Evolutionary conservation across 2,888 invertebrate species (phyloP), one percentile per base, ranked within the genome.

Genomic region (Megamerina dolium): DNA sequence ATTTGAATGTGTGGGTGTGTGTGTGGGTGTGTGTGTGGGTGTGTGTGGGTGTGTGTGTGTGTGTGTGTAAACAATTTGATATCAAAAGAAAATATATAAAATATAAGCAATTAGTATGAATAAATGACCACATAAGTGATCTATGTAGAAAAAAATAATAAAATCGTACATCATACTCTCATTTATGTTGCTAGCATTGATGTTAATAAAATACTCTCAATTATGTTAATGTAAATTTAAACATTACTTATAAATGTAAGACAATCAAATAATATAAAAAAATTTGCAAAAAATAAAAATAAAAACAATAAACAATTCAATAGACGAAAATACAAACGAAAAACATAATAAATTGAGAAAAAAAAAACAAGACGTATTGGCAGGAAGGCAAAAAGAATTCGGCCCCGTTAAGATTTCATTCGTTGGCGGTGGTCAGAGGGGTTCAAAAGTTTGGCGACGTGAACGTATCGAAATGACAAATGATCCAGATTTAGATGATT

Each of bases 401-500:
- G 70, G 69, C 68, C 69, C 70, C 68, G 70, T 70, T 69, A 70
- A 70, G 67, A 68, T 70, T 66, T 70, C 70, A 65, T 66, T 70
- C 64, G 70, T 70, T 61, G 70, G 70, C 66, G 70, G 69, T 56
- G 68, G 70, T 60, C 69, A 63, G 55, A 64, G 64, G 58, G 70
- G 70, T 53, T 63, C 70, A 34, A 69, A 65, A 60, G 61, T 70
- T 67, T 70, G 70, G 70, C 66, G 70, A 57, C 68, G 69, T 53
- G 71, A 70, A 64, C 65, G 83, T 77, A 78, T 79, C 55, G 79
- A 79, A 63, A 86, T 90, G 89, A 88, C 87, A 73, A 68, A 66
- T 60, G 90, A 91, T 68, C 88, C 87, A 71, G 91, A 91, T 75
- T 81, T 91, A 67, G 91, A 91, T 70, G 91, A 91, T 77, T 89